Evolutionary conservation across 2,888 invertebrate species (phyloP).

Genomic region (Anaspis maculata): DNA sequence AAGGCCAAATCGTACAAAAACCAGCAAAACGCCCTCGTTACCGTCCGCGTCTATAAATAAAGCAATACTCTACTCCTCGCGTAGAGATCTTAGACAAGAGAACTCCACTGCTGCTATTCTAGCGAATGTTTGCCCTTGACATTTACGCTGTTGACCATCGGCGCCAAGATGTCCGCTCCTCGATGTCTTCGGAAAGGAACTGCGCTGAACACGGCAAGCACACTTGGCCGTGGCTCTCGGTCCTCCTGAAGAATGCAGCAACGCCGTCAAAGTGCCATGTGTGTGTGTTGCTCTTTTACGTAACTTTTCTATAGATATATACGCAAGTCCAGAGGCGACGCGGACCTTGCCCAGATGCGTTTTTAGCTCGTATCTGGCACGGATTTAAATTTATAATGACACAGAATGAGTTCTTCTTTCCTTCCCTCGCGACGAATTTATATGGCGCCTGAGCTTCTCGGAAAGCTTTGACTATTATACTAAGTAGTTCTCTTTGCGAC

Average conservation of each 20-base stretch:
- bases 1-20: too few relatives aligned
- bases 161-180: conserved; percentile 28
- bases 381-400: conserved; percentile 3
- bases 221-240: too few relatives aligned
- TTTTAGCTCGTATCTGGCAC: conserved; percentile 2
- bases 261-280: too few relatives aligned
- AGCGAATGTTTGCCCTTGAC: conserved; percentile 31
- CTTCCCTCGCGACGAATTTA: background rate
- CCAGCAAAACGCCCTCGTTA: too few relatives aligned
- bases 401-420: background rate
- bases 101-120: conserved; percentile 20
- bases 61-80: conserved; percentile 21
- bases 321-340: conserved; percentile 5
- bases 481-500: too few relatives aligned
- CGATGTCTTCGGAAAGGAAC: conserved; percentile 27
- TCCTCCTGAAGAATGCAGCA: too few relatives aligned
- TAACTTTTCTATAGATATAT: background rate
- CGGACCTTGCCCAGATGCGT: conserved; percentile 5
- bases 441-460: conserved; percentile 4
- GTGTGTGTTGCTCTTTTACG: too few relatives aligned
- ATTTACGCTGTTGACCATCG: conserved; percentile 32
- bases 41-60: conserved; percentile 25
- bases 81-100: conserved; percentile 25
- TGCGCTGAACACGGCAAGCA: too few relatives aligned
- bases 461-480: too few relatives aligned